phyloP scores from a whole-genome alignment of 2,113 vertebrate species.

The Tympanuchus pallidicinctus region DNA sequence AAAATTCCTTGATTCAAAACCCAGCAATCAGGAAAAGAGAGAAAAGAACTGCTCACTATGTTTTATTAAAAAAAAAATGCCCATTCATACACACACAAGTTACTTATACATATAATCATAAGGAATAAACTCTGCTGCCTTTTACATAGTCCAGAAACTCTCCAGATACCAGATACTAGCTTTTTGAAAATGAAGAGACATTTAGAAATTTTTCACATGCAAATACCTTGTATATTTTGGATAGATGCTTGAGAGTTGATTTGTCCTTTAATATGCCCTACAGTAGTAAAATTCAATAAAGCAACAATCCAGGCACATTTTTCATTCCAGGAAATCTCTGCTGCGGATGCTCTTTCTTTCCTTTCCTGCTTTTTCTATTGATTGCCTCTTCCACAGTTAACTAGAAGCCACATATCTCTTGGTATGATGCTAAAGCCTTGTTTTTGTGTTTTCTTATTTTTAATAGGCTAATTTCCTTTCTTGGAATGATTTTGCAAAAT shows the following conservation, averaged over 20 bases:
- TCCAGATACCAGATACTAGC: not conserved
- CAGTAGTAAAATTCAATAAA: not conserved
- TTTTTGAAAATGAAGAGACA: not conserved
- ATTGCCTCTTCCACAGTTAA: not conserved
- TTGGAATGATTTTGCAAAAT: not conserved
- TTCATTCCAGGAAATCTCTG: not conserved
- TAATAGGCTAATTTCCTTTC: not conserved
- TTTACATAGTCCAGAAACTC: rapidly evolving
- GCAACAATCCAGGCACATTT: not conserved
- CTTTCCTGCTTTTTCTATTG: slow-evolving; percentile 16
- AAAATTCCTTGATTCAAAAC: not conserved
- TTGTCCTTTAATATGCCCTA: not conserved
- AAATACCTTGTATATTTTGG: not conserved
- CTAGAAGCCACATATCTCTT: not conserved
- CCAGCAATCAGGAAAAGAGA: not conserved
- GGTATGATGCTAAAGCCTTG: not conserved
- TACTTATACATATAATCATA: not conserved
- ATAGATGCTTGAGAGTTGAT: not conserved
- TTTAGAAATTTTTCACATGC: not conserved
- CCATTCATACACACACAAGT: rapidly evolving
- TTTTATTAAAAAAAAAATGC: not conserved
- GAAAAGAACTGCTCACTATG: not conserved
- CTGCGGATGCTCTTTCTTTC: not conserved
- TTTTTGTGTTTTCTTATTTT: slow-evolving; percentile 14
- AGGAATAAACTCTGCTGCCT: not conserved